Base-by-base conservation (phyloP, 2,888 invertebrate genomes). In the Cremastobaeus sp. region DNA sequence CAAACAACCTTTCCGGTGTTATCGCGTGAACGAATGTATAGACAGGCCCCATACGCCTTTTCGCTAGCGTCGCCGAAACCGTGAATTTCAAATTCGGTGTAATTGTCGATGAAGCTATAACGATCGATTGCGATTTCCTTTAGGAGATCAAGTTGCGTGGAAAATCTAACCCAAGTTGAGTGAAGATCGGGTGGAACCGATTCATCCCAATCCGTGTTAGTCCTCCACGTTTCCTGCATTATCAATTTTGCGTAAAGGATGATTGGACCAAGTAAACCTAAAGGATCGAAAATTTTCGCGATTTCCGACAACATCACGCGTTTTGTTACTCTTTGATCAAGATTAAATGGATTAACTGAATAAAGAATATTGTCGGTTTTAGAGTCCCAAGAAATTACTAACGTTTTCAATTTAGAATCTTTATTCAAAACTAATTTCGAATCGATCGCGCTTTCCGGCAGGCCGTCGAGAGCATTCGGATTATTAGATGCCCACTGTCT, bases 401-500 rank as follows among this genome's bases (percentile, higher is more conserved):
- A 14, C 2, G 64, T 43, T 25, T 64, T 64, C 15, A 54, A 17
- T 8, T 8, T n/a, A 11, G 9, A 1, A 1, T 43, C 45, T 25
- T 41, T 14, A 45, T 34, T 43, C 8, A 62, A 14, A 2, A 32
- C 5, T 0, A 35, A 15, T 8, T 39, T n/a, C 11, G 9, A 2
- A 3, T 52, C 1, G 0, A 41, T 25, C 5, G 32, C 3, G 0
- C 4, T 34, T 12, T 32, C 62, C 2, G 37, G 39, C 6, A 30
- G 5, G 15, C 20, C 43, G 1, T 2, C 14, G 8, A 62, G 5
- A 2, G 15, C 12, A 3, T 41, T 14, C n/a, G 3, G 1, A 8
- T 32, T 5, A 34, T 64, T 64, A 14, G 64, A 52, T n/a, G 52
- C 43, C 52, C 64, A 64, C 8, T 64, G 34, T n/a, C 43, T 8